Evolutionary conservation across 2,113 vertebrate species (phyloP).

Genomic region (Aegotheles bennettii): DNA sequence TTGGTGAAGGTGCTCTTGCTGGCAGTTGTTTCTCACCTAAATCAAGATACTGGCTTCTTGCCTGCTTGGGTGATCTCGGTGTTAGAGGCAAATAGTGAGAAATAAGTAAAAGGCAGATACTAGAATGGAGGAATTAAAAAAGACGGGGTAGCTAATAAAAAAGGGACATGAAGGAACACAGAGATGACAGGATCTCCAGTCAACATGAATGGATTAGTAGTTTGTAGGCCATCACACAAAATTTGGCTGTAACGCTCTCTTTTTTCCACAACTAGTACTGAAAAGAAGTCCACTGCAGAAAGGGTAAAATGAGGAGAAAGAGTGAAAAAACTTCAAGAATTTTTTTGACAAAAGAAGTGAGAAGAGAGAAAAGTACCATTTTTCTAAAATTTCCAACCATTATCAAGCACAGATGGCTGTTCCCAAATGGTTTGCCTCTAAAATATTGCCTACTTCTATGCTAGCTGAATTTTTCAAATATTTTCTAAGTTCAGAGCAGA

Average conservation of each 20-base stretch:
- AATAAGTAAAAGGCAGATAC: not conserved
- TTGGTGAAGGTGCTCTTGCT: not conserved
- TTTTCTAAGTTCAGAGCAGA: conserved; percentile 6
- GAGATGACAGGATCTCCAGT: not conserved
- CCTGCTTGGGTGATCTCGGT: not conserved
- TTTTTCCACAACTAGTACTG: not conserved
- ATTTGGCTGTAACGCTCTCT: not conserved
- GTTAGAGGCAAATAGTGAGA: not conserved
- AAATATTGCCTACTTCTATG: not conserved
- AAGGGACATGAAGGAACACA: not conserved
- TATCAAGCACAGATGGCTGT: conserved; percentile 16
- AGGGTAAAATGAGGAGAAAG: not conserved
- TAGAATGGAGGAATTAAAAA: not conserved
- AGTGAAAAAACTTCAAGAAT: not conserved
- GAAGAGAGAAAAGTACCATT: not conserved
- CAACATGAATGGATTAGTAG: not conserved
- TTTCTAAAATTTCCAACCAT: not conserved
- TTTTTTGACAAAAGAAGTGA: not conserved
- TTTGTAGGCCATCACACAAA: not conserved
- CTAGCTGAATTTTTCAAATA: not conserved
- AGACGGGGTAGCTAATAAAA: not conserved
- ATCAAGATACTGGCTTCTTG: not conserved
- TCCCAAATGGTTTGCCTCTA: conserved; percentile 37
- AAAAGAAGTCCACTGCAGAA: not conserved
- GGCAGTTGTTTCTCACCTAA: not conserved